A percentile compares a stretch with the other conserved stretches of the same genome.
Evolutionary conservation across 1,140 invertebrate genomes (phyloP).

Genomic region (Teleogryllus occipitalis): DNA sequence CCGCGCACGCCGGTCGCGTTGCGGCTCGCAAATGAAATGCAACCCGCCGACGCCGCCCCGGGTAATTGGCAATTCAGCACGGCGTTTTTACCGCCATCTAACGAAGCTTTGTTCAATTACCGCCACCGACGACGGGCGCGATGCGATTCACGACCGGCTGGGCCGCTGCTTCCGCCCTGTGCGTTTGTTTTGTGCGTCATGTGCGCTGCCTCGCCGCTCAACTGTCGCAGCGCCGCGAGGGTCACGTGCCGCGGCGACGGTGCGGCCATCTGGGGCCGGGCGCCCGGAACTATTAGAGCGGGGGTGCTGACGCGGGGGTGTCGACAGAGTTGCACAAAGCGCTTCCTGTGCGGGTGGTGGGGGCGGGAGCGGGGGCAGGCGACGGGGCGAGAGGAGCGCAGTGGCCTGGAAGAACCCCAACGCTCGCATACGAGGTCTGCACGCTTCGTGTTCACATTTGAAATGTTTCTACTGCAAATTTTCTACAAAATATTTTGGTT

Average conservation of each 20-base stretch:
- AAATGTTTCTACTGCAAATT: too few species aligned
- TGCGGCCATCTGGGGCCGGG: neutral
- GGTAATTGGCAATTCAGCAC: neutral
- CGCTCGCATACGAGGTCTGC: too few species aligned
- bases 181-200: neutral
- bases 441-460: too few species aligned
- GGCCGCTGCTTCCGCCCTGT: too few species aligned
- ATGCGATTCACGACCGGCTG: neutral
- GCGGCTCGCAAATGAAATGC: neutral
- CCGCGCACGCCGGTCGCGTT: neutral
- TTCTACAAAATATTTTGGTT: too few species aligned
- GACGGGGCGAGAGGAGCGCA: too few species aligned
- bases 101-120: constrained; percentile 4
- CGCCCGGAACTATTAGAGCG: neutral
- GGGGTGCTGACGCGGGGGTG: too few species aligned
- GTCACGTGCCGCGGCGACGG: neutral
- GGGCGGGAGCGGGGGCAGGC: too few species aligned
- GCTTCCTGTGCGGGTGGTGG: too few species aligned
- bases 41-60: neutral
- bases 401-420: too few species aligned
- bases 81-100: neutral
- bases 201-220: neutral
- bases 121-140: neutral
- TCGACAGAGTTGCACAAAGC: too few species aligned
- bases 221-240: neutral